phyloP scores from a whole-genome alignment of 1,140 invertebrate species.

The Nephila pilipes region DNA sequence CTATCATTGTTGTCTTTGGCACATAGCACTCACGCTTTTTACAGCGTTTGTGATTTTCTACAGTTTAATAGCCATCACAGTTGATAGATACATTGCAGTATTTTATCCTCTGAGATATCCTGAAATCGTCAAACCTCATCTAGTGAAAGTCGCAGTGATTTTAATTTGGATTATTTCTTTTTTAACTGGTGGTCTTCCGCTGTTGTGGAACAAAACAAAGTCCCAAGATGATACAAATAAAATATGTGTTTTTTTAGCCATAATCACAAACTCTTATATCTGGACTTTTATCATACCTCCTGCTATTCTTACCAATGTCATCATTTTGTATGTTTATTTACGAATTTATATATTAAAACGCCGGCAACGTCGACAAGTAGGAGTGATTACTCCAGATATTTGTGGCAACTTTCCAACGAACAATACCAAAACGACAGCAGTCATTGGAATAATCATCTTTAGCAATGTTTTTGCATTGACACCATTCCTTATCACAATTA shows the following conservation, averaged over 20 bases:
- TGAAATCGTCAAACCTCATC: background rate
- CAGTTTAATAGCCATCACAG: conserved; percentile 48
- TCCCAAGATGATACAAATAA: background rate
- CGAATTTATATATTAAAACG: background rate
- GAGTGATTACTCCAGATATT: background rate
- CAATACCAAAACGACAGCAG: conserved; percentile 24
- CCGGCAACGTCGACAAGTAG: background rate
- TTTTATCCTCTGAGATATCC: conserved; percentile 47
- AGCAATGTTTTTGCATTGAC: conserved; percentile 43
- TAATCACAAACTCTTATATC: conserved; percentile 26
- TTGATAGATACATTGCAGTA: conserved; percentile 51
- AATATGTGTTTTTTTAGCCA: background rate
- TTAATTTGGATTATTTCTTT: conserved; percentile 17
- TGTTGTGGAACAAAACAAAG: background rate
- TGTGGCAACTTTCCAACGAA: background rate
- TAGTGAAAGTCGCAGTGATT: background rate
- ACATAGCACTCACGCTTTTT: background rate
- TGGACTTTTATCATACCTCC: conserved; percentile 26
- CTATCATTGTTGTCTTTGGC: background rate
- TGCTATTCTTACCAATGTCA: conserved; percentile 15
- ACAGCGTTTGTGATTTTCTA: conserved; percentile 25
- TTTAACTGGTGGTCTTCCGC: background rate
- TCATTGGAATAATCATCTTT: conserved; percentile 39
- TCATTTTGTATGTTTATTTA: conserved; percentile 34
- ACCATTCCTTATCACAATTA: background rate